Percentiles rank a stretch among this genome's conserved stretches.
Evolutionary conservation across 1,140 invertebrate species (phyloP).

Genomic region (Rhagoletis pomonella): DNA sequence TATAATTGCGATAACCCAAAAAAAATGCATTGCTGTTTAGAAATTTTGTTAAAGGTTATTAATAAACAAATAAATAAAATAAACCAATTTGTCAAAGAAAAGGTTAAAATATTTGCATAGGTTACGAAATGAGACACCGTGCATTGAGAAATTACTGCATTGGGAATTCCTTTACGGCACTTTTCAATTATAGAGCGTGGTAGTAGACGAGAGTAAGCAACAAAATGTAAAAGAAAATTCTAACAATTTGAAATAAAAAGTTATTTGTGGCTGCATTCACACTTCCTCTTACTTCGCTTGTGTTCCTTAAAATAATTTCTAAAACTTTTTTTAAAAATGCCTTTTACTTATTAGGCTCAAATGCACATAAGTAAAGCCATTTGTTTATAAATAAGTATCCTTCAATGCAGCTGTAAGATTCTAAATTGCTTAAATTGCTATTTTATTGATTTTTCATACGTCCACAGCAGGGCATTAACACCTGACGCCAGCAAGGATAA

Average conservation of each 20-base stretch:
- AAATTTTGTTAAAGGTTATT: too few species aligned
- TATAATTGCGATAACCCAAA: too few species aligned
- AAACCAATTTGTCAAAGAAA: too few species aligned
- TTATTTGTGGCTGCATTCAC: neutral
- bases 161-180: neutral
- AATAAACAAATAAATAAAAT: too few species aligned
- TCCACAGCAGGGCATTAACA: constrained; percentile 67
- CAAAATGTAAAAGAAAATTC: neutral
- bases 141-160: neutral
- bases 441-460: constrained; percentile 55
- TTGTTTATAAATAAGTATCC: neutral
- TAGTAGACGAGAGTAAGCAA: neutral
- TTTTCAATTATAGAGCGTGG: neutral
- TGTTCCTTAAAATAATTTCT: too few species aligned
- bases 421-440: constrained; percentile 23
- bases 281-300: too few species aligned
- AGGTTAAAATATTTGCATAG: too few species aligned
- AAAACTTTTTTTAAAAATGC: too few species aligned
- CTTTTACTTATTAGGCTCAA: too few species aligned
- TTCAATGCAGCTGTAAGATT: neutral
- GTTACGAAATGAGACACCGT: neutral
- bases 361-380: neutral
- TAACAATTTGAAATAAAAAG: neutral
- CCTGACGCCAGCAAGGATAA: constrained; percentile 67
- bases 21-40: too few species aligned